Evolutionary conservation across 1,140 invertebrate genomes (phyloP).

Genomic region (Trichonephila clavipes): DNA sequence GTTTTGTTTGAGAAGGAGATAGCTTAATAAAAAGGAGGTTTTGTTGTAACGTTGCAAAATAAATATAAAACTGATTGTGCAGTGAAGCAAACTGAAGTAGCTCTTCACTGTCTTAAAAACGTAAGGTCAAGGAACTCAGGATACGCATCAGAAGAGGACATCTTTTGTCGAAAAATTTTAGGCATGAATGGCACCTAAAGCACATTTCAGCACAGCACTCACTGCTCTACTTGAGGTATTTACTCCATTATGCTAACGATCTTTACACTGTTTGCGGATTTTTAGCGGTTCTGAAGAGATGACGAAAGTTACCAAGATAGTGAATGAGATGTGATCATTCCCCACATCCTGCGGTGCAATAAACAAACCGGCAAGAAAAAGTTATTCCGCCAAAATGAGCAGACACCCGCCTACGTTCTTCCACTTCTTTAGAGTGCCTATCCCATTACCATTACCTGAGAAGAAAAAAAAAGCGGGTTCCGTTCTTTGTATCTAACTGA

Average conservation of each 20-base stretch:
- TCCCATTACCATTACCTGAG: conserved; percentile 43
- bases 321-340: background rate
- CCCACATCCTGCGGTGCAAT: conserved; percentile 21
- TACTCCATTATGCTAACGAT: background rate
- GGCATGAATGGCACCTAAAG: background rate
- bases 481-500: conserved; percentile 19
- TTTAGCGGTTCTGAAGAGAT: too few relatives aligned
- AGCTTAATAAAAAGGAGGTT: background rate
- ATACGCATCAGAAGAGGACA: background rate
- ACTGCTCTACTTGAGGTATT: background rate
- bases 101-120: background rate
- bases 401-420: conserved; percentile 42
- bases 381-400: background rate
- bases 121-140: background rate
- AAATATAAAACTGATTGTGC: background rate
- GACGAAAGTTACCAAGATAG: background rate
- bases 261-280: background rate
- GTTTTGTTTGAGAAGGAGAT: background rate
- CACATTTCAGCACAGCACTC: background rate
- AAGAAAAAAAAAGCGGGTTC: conserved; percentile 48
- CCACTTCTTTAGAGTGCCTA: conserved; percentile 34
- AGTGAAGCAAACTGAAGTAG: background rate
- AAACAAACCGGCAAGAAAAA: conserved; percentile 24
- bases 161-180: background rate
- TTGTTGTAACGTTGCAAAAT: background rate